These are phyloP conservation scores for Aphelinus atriplicis DNA, from an alignment of 1,140 invertebrate genomes.

Conservation along the genomic window DNA sequence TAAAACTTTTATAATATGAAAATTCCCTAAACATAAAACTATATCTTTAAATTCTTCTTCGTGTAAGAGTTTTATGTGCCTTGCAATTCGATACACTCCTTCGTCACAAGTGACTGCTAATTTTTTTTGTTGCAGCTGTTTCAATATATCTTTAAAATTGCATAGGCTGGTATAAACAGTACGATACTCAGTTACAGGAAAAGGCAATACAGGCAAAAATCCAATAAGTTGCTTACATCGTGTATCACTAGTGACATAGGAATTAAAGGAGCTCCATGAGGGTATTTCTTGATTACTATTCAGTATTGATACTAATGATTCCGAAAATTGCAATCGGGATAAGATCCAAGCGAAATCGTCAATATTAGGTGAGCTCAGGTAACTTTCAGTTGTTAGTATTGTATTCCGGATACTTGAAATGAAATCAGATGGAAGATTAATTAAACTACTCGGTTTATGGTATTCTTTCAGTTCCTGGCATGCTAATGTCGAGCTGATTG, in stretches of 20 bases:
- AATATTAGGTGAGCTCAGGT: neutral
- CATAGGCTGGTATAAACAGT: constrained; percentile 13
- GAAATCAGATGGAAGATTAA: constrained; percentile 5
- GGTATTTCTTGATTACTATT: constrained; percentile 3
- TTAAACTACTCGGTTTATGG: constrained; percentile 2
- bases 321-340: neutral
- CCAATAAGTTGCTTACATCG: neutral
- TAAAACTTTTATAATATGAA: constrained; percentile 36
- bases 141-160: constrained; percentile 33
- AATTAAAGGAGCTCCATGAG: constrained; percentile 7
- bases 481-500: constrained; percentile 6
- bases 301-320: neutral
- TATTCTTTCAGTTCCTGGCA: constrained; percentile 24
- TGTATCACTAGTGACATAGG: neutral
- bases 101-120: constrained; percentile 30
- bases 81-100: constrained; percentile 34
- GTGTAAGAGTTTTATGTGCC: constrained; percentile 11
- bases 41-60: constrained; percentile 30
- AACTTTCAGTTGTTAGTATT: neutral
- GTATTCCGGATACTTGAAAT: neutral
- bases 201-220: neutral
- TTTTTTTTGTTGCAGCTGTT: constrained; percentile 30
- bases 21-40: constrained; percentile 31
- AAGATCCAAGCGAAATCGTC: constrained; percentile 1
- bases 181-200: neutral